Conservation (phyloP, 2,113 vertebrate species). For the Mesitornis unicolor region DNA sequence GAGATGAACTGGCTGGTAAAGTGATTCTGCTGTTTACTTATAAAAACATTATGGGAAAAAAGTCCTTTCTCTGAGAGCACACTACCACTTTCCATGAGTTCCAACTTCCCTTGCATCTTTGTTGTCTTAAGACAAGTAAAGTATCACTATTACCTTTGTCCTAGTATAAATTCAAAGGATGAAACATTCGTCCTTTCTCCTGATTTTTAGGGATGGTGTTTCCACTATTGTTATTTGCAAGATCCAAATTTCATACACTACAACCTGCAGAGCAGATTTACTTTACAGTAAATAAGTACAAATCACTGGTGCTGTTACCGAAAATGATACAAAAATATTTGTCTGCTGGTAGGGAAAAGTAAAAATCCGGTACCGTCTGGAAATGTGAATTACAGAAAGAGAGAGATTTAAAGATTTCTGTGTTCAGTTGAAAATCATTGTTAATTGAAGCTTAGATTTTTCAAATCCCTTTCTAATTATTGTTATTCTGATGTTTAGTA, state of each 20-base stretch:
- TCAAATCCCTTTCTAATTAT: background rate
- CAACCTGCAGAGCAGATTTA: background rate
- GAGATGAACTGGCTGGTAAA: background rate
- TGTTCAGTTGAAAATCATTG: background rate
- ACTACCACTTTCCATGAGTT: background rate
- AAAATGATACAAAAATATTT: background rate
- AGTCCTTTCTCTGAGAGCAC: background rate
- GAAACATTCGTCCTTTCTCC: background rate
- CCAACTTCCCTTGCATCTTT: background rate
- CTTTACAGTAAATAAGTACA: background rate
- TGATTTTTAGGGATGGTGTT: background rate
- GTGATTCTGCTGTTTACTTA: background rate
- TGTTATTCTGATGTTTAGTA: background rate
- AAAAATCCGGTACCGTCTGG: background rate
- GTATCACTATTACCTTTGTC: background rate
- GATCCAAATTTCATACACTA: background rate
- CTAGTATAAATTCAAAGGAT: background rate
- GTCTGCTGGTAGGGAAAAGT: background rate
- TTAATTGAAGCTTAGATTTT: background rate
- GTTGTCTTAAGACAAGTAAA: background rate
- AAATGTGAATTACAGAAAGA: background rate
- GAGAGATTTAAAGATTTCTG: background rate
- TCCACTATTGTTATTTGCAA: background rate
- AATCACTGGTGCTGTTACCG: background rate
- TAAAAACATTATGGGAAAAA: background rate